Conservation (phyloP, 2,888 invertebrate genomes). For the Aphidoletes aphidimyza region DNA sequence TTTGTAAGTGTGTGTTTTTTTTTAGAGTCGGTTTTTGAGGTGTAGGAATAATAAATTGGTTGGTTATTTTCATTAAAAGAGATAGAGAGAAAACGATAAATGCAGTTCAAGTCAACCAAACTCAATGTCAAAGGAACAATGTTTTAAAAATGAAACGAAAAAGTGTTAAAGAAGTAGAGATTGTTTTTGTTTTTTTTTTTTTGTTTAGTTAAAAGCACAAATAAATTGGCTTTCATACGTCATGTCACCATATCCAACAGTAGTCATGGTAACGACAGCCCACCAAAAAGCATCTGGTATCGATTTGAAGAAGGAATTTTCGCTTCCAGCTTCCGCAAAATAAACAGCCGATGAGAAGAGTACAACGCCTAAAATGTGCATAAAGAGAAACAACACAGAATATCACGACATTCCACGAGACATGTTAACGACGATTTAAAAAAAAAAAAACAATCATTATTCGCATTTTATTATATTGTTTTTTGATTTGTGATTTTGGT, state of each 20-base stretch:
- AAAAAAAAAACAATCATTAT: no score
- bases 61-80: constrained; percentile 27
- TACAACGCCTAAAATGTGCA: constrained; percentile 96
- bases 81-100: constrained; percentile 44
- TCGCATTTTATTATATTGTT: constrained; percentile 13
- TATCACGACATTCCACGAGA: constrained; percentile 30
- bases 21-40: background rate
- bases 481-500: background rate
- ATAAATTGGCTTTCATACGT: constrained; percentile 68
- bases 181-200: background rate
- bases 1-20: background rate
- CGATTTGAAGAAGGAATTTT: constrained; percentile 99
- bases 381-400: constrained; percentile 62
- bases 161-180: background rate
- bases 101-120: constrained; percentile 13
- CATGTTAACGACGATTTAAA: no score
- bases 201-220: background rate
- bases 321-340: constrained; percentile 99
- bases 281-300: constrained; percentile 99
- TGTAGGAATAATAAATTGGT: background rate
- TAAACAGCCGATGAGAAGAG: constrained; percentile 99
- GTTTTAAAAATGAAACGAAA: background rate
- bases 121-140: constrained; percentile 37
- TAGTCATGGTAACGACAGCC: constrained; percentile 99
- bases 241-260: constrained; percentile 99